Evolutionary conservation across 2,888 invertebrate species (phyloP), one percentile per base, ranked within the genome.

Genomic region (Neria commutata): DNA sequence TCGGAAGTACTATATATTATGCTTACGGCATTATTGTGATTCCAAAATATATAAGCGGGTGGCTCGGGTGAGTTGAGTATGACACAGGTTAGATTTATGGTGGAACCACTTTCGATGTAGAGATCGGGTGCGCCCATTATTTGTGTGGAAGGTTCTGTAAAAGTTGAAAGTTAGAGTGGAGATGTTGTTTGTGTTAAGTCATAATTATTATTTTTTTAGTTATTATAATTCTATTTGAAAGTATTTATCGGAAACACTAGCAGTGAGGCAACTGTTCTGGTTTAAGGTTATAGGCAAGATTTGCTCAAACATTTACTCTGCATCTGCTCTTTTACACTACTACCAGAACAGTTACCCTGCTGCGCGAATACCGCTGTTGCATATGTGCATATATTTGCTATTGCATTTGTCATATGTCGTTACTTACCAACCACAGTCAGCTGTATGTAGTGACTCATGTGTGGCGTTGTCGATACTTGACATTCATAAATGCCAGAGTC

Each of bases 1-100:
- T n/a, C n/a, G n/a, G n/a, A 25, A 45, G 6, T 21, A 47, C 3
- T 23, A 3, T 14, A 25, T 34, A 40, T 50, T 54, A 29, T 68
- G 86, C 90, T 89, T 85, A 95, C 94, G 83, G 90, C 92, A 81
- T 92, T 90, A 83, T 94, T 94, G 84, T 94, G 94, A 85, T 94
- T 94, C 94, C 94, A 95, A 83, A 91, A 94, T 80, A 95, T 94
- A 83, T 92, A 95, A 58, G 93, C 94, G 42, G 95, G 95, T 61
- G 94, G 94, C 80, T 95, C 94, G 21, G 95, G 95, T 73, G 94
- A 94, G 81, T 91, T 92, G 62, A 91, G 85, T 70, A 95, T 93
- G 74, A 95, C 91, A 83, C 95, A 95, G 63, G 95, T 95, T 72
- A 95, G 86, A 85, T 95, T 95, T 83, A 95, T 94, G 72, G 95